Evolutionary conservation across 2,888 invertebrate genomes (phyloP).

Genomic region (Fragum fragum): DNA sequence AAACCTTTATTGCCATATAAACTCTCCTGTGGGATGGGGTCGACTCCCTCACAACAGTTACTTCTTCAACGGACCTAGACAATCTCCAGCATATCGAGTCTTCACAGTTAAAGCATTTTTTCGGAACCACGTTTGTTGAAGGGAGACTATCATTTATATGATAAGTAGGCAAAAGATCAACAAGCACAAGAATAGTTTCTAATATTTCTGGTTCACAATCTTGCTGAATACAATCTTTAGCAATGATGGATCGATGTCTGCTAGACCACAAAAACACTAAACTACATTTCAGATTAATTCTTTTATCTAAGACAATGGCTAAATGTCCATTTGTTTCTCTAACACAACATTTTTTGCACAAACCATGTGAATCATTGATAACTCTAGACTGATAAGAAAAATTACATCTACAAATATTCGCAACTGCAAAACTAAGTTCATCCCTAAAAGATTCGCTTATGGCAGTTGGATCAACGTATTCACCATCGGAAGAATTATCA

Average conservation of each 20-base stretch:
- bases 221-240: neutral
- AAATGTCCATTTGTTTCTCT: neutral
- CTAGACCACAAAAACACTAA: neutral
- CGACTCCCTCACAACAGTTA: neutral
- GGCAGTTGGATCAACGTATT: neutral
- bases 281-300: neutral
- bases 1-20: conserved; percentile 8
- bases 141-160: neutral
- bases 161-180: neutral
- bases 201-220: no score
- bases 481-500: neutral
- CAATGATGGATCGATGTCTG: neutral
- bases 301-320: neutral
- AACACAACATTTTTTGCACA: neutral
- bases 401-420: neutral
- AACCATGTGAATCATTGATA: neutral
- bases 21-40: neutral
- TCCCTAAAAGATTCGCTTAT: neutral
- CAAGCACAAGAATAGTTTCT: neutral
- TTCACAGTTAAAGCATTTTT: neutral
- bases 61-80: neutral
- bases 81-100: conserved; percentile 7
- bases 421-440: neutral
- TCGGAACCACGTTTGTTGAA: neutral
- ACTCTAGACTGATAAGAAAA: neutral